Evolutionary conservation across 2,797 vertebrate species (phyloP), one percentile per base, ranked within the genome.

Genomic region (Selene dorsalis): DNA sequence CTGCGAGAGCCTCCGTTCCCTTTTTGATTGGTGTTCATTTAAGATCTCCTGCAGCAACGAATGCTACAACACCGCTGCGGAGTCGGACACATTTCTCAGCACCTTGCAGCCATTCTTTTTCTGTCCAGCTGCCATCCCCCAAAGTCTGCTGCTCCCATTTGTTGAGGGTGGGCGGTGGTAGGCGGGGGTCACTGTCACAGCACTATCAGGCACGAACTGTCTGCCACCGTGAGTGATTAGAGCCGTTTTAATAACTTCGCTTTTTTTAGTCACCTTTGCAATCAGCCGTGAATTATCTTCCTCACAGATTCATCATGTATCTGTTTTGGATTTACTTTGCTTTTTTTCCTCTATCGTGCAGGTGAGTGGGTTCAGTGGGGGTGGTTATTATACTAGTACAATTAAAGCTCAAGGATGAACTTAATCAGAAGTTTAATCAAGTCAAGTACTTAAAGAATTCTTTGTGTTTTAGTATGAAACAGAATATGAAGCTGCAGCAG

Each of bases 1-100:
- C 75, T 53, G 59, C 68, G 38, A 48, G 73, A 72, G 80, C 68
- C 43, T 61, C 20, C 1, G 58, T 75, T 89, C 69, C 55, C 71
- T 70, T 92, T n/a, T 85, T 88, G 84, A 92, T 91, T 91, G 70
- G 81, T 67, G 86, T 84, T 88, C 85, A 81, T 88, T 91, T 86
- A 50, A 32, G 76, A 84, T 82, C 72, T 81, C 91, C 87, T 30
- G 84, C 87, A 39, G 89, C 35, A 87, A 50, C 56, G 75, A 84
- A 66, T 14, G 77, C 64, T 56, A 45, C 70, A 53, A 9, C 75
- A 78, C 52, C 5, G 43, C 79, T 72, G 70, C 5, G 12, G 61
- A 82, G 81, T 66, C 77, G 32, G 11, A 79, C 66, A 79, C 78
- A 52, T 82, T 84, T 84, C 86, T 75, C 61, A 38, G 32, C 18